Evolutionary conservation across 2,888 invertebrate species (phyloP), one percentile per base, ranked within the genome.

Genomic region (Halictus ligatus): DNA sequence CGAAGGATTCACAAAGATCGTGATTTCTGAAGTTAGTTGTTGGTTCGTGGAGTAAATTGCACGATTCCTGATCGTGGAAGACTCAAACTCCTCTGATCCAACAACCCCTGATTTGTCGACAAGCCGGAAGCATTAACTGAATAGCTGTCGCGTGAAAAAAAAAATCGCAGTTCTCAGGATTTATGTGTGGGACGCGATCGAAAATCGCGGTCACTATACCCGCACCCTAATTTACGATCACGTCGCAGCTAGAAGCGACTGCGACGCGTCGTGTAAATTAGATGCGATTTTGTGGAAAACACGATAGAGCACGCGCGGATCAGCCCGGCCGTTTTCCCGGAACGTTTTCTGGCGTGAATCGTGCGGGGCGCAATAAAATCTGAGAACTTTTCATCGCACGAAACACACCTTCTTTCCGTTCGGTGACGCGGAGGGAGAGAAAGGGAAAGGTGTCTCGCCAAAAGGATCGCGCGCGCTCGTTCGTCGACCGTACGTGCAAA

Each of bases 231-330:
- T 90, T 93, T 88, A 92, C 73, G 83, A 83, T 77, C 88, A 2
- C 29, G 29, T 29, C 29, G 88, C 84, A 86, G 87, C 89, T 89
- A 88, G 87, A 78, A 72, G 75, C 64, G 86, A 50, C 21, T 50
- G 80, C 84, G 89, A 88, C 85, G 80, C 46, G 60, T 72, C 80
- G 86, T 89, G 87, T 91, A 91, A 93, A 94, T 93, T 93, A 92
- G 88, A 89, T 88, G 67, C 84, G 90, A 92, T 92, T 92, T 91
- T 89, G 87, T 81, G 88, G 81, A 85, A 88, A 91, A 80, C 88
- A 90, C 89, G 92, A 93, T 93, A 91, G 86, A 83, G 90, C 92
- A 92, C 91, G 92, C 83, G 78, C 78, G 72, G 40, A 60, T 82
- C 69, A 64, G 21, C 25, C 58, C 67, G 40, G 58, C 35, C 35